Evolutionary conservation across 2,113 vertebrate species (phyloP).

Genomic region (Aramus guarauna): DNA sequence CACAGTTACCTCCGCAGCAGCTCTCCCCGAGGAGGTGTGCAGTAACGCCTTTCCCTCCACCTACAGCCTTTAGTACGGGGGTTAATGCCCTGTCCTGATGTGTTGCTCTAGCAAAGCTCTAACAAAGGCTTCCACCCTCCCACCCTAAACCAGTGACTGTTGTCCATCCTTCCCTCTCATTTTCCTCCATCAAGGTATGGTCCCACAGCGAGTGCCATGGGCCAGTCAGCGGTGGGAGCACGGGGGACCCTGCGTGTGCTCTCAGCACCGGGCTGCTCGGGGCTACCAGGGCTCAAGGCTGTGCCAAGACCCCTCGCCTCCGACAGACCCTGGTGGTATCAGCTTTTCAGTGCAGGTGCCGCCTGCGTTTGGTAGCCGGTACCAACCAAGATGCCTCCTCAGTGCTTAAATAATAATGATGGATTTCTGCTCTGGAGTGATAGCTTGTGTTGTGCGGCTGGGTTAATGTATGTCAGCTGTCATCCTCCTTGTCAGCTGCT

Average conservation of each 20-base stretch:
- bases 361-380: background rate
- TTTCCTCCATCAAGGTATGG: background rate
- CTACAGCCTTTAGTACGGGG: rapidly evolving
- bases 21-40: background rate
- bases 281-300: background rate
- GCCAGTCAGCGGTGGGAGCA: background rate
- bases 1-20: background rate
- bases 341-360: background rate
- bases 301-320: rapidly evolving
- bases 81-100: background rate
- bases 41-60: background rate
- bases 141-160: background rate
- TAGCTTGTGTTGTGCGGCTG: background rate
- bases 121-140: background rate
- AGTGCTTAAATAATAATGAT: background rate
- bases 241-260: rapidly evolving
- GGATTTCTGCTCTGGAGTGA: constrained; percentile 25
- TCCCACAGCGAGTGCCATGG: background rate
- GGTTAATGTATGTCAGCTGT: constrained; percentile 55
- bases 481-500: constrained; percentile 24
- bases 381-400: background rate
- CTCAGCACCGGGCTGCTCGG: background rate
- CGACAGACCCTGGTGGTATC: rapidly evolving
- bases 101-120: background rate
- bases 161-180: background rate